Evolutionary conservation across 2,888 invertebrate genomes (phyloP).

Genomic region (Peribatodes rhomboidaria): DNA sequence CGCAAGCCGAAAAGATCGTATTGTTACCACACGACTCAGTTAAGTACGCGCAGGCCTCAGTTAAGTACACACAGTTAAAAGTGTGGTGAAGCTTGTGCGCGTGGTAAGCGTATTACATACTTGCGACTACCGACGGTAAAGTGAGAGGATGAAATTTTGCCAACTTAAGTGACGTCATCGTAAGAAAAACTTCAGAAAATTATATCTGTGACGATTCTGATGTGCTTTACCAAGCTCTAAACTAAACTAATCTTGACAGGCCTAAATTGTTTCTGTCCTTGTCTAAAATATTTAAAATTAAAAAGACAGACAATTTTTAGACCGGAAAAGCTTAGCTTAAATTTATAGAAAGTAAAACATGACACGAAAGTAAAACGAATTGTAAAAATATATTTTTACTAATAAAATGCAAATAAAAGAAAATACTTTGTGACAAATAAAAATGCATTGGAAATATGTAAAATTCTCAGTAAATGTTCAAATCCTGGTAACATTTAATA

Average conservation of each 20-base stretch:
- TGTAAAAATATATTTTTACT: background rate
- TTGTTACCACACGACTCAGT: no score
- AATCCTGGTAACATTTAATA: constrained; percentile 13
- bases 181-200: no score
- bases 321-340: background rate
- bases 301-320: background rate
- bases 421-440: constrained; percentile 22
- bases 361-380: background rate
- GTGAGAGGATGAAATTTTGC: no score
- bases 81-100: no score
- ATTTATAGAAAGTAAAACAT: background rate
- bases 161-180: no score
- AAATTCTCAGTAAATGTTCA: background rate
- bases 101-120: no score
- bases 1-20: no score
- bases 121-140: no score
- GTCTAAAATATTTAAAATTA: background rate
- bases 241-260: background rate
- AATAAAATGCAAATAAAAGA: constrained; percentile 4
- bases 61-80: no score
- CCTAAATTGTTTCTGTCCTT: background rate
- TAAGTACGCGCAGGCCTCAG: no score
- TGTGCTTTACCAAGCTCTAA: no score
- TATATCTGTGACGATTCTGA: no score
- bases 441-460: constrained; percentile 14